phyloP scores from a whole-genome alignment of 2,888 invertebrate genomes.

The Deilephila elpenor region DNA sequence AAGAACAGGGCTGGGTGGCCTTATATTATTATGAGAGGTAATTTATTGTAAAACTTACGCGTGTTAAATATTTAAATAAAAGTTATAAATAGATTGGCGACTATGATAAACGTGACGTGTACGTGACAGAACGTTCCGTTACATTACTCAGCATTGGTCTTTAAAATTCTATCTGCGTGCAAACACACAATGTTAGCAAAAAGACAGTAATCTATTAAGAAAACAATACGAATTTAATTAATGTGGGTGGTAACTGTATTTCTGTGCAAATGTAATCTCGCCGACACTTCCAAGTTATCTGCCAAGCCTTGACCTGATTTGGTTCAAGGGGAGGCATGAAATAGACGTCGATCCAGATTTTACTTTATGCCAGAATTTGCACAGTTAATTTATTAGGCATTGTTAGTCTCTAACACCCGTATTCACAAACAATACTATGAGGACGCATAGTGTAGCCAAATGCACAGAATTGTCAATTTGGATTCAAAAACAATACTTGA shows the following conservation, averaged over 20 bases:
- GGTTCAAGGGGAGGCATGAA: not conserved
- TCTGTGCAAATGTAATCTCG: not conserved
- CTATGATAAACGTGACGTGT: not conserved
- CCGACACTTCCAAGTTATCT: conserved; percentile 1
- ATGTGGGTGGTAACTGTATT: not conserved
- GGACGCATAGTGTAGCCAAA: too few species aligned
- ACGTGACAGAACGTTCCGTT: conserved; percentile 3
- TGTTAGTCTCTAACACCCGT: not conserved
- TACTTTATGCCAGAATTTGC: not conserved
- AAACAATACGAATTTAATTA: conserved; percentile 17
- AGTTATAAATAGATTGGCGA: not conserved
- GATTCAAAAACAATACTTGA: too few species aligned
- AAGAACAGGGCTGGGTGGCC: not conserved
- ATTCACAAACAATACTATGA: too few species aligned
- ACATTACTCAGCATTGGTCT: not conserved
- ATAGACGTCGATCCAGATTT: not conserved
- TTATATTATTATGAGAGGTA: not conserved
- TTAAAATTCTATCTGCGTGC: not conserved
- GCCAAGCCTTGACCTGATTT: conserved; percentile 12
- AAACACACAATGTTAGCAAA: not conserved
- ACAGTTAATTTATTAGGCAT: not conserved
- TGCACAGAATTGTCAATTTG: too few species aligned
- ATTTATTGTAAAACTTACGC: not conserved
- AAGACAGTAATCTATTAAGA: not conserved
- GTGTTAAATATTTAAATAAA: conserved; percentile 4